Conservation (phyloP, 1,140 invertebrate species). For the Musca vetustissima region DNA sequence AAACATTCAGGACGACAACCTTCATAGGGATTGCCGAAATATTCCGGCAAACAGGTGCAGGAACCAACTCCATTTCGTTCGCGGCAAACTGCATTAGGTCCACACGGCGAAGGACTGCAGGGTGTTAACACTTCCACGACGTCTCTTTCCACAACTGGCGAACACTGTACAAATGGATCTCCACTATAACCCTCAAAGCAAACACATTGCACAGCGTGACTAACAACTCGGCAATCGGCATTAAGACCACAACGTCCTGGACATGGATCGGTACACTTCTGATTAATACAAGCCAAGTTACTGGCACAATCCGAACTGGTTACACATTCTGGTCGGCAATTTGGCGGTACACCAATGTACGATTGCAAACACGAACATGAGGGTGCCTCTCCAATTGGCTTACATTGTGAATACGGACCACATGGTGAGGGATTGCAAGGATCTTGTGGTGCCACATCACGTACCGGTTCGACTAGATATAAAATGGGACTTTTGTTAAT, state of each 20-base stretch:
- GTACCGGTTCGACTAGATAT: slow-evolving; percentile 55
- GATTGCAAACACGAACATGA: slow-evolving; percentile 72
- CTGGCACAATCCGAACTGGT: slow-evolving; percentile 75
- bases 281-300: slow-evolving; percentile 73
- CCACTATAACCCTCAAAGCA: slow-evolving; percentile 75
- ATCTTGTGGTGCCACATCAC: slow-evolving; percentile 56
- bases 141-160: slow-evolving; percentile 51
- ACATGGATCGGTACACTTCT: slow-evolving; percentile 81
- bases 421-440: slow-evolving; percentile 74
- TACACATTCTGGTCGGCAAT: slow-evolving; percentile 77
- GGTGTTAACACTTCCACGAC: slow-evolving; percentile 55
- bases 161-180: slow-evolving; percentile 71
- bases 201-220: slow-evolving; percentile 77
- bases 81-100: slow-evolving; percentile 71
- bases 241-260: slow-evolving; percentile 78
- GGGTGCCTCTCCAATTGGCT: slow-evolving; percentile 62
- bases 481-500: neutral
- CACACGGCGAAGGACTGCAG: slow-evolving; percentile 73
- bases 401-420: slow-evolving; percentile 72
- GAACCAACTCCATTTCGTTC: slow-evolving; percentile 67
- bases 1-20: slow-evolving; percentile 71
- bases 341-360: slow-evolving; percentile 77
- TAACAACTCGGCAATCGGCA: slow-evolving; percentile 76
- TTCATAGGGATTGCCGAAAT: slow-evolving; percentile 77
- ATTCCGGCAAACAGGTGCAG: slow-evolving; percentile 71